A percentile compares a stretch with the other conserved stretches of the same genome.
phyloP scores from a whole-genome alignment of 2,797 vertebrate genomes.

The Anabacerthia variegaticeps region DNA sequence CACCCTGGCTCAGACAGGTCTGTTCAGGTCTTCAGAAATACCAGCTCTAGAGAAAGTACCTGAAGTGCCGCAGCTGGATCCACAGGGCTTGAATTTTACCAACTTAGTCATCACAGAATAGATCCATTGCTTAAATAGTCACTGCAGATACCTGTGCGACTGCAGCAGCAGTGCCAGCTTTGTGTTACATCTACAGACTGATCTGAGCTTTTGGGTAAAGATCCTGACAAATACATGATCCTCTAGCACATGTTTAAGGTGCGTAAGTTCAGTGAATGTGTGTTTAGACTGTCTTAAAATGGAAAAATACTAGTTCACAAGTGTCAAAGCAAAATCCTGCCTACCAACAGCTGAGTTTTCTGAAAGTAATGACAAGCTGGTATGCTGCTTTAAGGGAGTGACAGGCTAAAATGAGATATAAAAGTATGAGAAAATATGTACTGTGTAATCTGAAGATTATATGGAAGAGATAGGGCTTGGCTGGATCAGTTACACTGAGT shows the following conservation, averaged over 20 bases:
- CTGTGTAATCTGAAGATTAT: background rate
- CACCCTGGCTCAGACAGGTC: background rate
- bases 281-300: background rate
- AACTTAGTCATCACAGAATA: background rate
- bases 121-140: background rate
- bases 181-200: background rate
- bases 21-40: background rate
- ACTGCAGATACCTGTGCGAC: background rate
- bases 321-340: background rate
- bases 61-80: background rate
- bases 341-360: background rate
- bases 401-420: background rate
- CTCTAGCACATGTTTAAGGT: background rate
- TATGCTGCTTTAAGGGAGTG: background rate
- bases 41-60: background rate
- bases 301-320: background rate
- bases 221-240: background rate
- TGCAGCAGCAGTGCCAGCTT: background rate
- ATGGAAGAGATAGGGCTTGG: background rate
- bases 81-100: background rate
- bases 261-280: background rate
- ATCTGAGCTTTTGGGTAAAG: background rate
- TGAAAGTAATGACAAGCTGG: background rate
- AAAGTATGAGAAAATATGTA: background rate
- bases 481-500: background rate